Percentiles rank a stretch among this genome's conserved stretches.
phyloP scores from a whole-genome alignment of 2,797 vertebrate species.

The Cuculus canorus region DNA sequence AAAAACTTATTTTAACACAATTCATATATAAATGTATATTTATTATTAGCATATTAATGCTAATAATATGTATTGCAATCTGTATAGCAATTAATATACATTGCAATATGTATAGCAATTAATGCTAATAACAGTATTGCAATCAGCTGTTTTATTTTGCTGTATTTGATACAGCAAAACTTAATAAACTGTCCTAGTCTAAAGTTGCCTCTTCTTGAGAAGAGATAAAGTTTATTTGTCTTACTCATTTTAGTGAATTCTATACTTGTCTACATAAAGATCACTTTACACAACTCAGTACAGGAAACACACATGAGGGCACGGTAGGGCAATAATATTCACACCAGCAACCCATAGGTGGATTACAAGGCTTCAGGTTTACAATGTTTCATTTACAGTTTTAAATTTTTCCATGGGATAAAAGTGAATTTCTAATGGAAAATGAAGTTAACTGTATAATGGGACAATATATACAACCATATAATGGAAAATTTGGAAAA shows the following conservation, averaged over 20 bases:
- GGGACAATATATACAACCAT: not conserved
- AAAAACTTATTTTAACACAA: not conserved
- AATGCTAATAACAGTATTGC: not conserved
- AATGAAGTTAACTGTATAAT: not conserved
- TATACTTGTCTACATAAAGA: not conserved
- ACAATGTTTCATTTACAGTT: not conserved
- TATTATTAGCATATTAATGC: not conserved
- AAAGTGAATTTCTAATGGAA: not conserved
- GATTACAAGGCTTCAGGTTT: not conserved
- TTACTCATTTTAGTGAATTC: not conserved
- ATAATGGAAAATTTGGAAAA: not conserved
- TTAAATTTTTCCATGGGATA: not conserved
- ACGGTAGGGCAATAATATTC: not conserved
- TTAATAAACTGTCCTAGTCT: not conserved
- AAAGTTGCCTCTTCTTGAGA: not conserved
- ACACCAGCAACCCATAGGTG: not conserved
- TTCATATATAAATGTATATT: not conserved
- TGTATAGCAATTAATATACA: too few species aligned
- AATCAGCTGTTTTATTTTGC: not conserved
- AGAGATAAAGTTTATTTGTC: not conserved
- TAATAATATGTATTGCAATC: too few species aligned
- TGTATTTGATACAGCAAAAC: not conserved
- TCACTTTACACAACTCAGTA: not conserved
- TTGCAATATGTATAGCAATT: too few species aligned
- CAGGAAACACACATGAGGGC: not conserved